phyloP scores from a whole-genome alignment of 2,888 invertebrate species.

The Andrena marginata region DNA sequence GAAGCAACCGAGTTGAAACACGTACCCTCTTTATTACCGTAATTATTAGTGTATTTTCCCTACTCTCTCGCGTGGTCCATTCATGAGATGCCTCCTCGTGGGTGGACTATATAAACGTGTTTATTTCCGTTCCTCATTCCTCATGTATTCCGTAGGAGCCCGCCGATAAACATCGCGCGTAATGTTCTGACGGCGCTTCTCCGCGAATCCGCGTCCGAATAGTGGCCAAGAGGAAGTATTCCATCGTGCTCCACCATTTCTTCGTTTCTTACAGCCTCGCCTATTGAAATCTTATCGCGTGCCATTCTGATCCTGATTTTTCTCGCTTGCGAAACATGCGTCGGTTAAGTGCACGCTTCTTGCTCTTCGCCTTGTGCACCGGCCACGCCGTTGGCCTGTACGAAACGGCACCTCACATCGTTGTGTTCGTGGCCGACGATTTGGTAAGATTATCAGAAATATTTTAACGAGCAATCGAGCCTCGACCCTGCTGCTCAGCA shows the following conservation, averaged over 20 bases:
- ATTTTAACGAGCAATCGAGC: background rate
- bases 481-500: background rate
- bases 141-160: constrained; percentile 65
- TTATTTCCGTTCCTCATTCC: constrained; percentile 66
- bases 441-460: constrained; percentile 83
- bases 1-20: constrained; percentile 71
- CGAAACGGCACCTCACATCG: constrained; percentile 85
- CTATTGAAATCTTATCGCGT: background rate
- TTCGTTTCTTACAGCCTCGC: background rate
- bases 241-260: background rate
- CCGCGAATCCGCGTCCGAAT: constrained; percentile 29
- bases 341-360: constrained; percentile 42
- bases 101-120: constrained; percentile 78
- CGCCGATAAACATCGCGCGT: constrained; percentile 67
- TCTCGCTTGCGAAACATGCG: constrained; percentile 36
- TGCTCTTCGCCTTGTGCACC: constrained; percentile 41
- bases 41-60: constrained; percentile 71
- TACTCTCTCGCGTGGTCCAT: constrained; percentile 70
- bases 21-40: constrained; percentile 75
- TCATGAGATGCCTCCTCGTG: constrained; percentile 73
- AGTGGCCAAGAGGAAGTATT: constrained; percentile 38
- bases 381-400: constrained; percentile 69
- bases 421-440: constrained; percentile 87
- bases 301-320: background rate
- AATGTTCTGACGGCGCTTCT: constrained; percentile 36